These are phyloP conservation scores for Premnoplex brunnescens DNA, from an alignment of 2,797 vertebrate species.

Conservation along the genomic window DNA sequence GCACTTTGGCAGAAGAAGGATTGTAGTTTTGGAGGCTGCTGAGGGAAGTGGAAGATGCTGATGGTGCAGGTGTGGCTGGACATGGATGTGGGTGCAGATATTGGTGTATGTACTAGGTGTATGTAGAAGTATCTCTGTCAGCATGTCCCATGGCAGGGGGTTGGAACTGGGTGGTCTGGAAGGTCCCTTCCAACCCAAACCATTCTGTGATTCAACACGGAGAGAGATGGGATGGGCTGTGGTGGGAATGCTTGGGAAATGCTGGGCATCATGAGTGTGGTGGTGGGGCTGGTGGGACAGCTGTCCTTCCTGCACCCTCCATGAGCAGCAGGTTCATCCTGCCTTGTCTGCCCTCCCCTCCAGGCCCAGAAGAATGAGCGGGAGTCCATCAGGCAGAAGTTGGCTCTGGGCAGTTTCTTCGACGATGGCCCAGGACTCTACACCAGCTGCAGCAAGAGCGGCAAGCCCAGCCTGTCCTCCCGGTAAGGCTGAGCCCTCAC, in stretches of 20 bases:
- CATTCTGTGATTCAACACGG: neutral
- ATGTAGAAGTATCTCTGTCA: fast-evolving
- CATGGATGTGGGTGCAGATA: no score
- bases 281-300: neutral
- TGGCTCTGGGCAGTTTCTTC: constrained; percentile 99
- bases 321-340: neutral
- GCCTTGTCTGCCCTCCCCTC: constrained; percentile 20
- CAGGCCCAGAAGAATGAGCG: constrained; percentile 99
- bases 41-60: neutral
- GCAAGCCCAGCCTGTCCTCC: constrained; percentile 97
- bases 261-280: fast-evolving
- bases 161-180: neutral
- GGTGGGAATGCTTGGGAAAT: neutral
- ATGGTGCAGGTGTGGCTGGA: neutral
- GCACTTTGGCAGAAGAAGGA: neutral
- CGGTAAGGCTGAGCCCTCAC: constrained; percentile 75
- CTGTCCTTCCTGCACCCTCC: fast-evolving
- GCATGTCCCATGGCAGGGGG: neutral
- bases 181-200: neutral
- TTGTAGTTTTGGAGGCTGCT: neutral
- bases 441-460: constrained; percentile 97
- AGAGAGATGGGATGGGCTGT: neutral
- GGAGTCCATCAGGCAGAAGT: constrained; percentile 97
- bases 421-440: constrained; percentile 98
- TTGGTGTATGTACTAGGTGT: fast-evolving